Base-by-base conservation (phyloP, 1,140 invertebrate genomes). In the Megathymus violae region DNA sequence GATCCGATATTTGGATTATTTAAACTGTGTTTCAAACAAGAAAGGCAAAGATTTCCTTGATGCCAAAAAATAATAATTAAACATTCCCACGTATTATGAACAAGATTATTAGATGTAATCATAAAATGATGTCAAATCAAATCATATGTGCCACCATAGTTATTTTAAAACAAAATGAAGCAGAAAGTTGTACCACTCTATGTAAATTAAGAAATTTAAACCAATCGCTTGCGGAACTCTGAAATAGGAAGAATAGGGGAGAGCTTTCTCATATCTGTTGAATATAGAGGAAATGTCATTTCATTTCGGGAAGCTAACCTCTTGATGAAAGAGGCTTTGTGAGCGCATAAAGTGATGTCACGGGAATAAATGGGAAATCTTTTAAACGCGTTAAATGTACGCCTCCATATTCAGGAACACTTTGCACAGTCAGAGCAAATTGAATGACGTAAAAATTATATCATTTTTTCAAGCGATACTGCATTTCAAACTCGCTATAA, bases 301-400 rank as follows among this genome's bases (percentile, higher is more conserved):
- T 46, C 43, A 46, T 46, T 10, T 22, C 17, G 43, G 10, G 7
- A 41, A 15, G 17, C 43, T 15, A 44, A 19, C 16, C 41, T 17
- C 17, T 22, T 46, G 0, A 46, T 22, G 43, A 46, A 46, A 46
- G 10, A 31, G 17, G 43, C 41, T 17, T 44, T 31, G 27, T 31
- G 9, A 31, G 7, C 27, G 27, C 27, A 31, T 7, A 31, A 9
- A 31, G 27, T 31, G 27, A 36, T 7, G 34, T n/a, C 34, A 11
- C 11, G 34, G 34, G 34, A 4, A 36, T 36, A 36, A 36, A 36
- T 36, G 34, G 34, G 34, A 36, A 36, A 36, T 36, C 34, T 36
- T 36, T 36, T 36, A 36, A 36, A 36, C n/a, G n/a, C 27, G 27
- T 36, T 22, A 3, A 36, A 36, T 36, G 34, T 36, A 11, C 34